A percentile compares a stretch with the other conserved stretches of the same genome.
These are phyloP conservation scores for Rambutsinella grinnellia DNA, from an alignment of 2,888 invertebrate species.

Conservation along the genomic window DNA sequence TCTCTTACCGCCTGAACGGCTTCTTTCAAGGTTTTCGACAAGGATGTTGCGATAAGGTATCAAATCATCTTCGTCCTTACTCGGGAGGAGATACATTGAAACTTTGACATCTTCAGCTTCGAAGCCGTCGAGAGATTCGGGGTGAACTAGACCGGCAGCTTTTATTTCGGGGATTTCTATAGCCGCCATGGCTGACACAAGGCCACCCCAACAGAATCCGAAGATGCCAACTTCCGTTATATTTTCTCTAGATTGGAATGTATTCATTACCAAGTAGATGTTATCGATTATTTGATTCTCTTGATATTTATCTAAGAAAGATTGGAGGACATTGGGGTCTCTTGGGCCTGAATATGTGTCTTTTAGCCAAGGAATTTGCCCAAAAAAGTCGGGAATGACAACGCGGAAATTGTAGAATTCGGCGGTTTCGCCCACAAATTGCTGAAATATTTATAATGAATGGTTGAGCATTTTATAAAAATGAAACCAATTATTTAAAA, in stretches of 20 bases:
- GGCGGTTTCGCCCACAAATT: conserved; percentile 54
- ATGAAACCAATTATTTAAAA: no score
- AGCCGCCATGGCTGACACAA: conserved; percentile 43
- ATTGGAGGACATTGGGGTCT: no score
- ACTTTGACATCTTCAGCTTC: conserved; percentile 47
- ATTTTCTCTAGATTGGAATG: conserved; percentile 38
- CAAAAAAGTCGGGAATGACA: conserved; percentile 59
- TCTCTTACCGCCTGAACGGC: conserved; percentile 54
- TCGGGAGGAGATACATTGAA: conserved; percentile 53
- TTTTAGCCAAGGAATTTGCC: conserved; percentile 47
- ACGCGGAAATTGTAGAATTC: conserved; percentile 49
- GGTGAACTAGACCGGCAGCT: conserved; percentile 59
- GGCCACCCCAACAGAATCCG: conserved; percentile 57
- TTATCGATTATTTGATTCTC: no score
- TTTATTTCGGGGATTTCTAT: conserved; percentile 41
- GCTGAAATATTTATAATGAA: no score
- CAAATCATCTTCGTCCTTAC: conserved; percentile 57
- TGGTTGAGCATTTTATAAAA: no score
- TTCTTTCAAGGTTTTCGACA: conserved; percentile 56
- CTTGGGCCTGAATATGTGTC: no score
- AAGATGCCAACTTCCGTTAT: conserved; percentile 50
- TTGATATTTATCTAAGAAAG: no score
- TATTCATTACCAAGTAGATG: no score
- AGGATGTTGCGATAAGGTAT: conserved; percentile 56
- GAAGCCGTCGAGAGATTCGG: conserved; percentile 49